These are phyloP conservation scores for Hippocampus comes DNA, from an alignment of 2,113 vertebrate species.

Conservation along the genomic window DNA sequence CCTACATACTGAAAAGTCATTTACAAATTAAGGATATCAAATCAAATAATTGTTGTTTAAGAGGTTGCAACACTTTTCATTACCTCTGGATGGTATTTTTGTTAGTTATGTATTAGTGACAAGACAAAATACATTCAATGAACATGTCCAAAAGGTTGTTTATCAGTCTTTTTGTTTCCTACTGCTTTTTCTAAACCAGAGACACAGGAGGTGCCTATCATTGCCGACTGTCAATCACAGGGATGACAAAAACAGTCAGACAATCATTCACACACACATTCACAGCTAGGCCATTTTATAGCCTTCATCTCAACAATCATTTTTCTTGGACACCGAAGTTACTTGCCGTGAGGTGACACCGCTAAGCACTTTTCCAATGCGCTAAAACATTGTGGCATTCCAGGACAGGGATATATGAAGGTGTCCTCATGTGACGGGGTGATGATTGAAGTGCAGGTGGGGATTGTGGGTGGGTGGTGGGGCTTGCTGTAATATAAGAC, in stretches of 20 bases:
- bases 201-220: background rate
- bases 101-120: no score
- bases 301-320: background rate
- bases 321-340: background rate
- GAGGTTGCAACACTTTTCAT: no score
- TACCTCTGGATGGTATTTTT: no score
- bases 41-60: no score
- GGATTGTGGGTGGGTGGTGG: slow-evolving; percentile 4
- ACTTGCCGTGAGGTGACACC: background rate
- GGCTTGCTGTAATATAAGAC: slow-evolving; percentile 1
- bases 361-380: background rate
- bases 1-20: background rate
- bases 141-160: background rate
- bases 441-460: slow-evolving; percentile 15
- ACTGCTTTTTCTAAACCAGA: background rate
- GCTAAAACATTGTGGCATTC: background rate
- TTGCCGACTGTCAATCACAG: background rate
- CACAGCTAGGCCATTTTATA: background rate
- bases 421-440: background rate
- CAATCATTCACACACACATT: background rate
- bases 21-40: no score
- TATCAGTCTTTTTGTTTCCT: background rate
- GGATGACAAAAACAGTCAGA: background rate
- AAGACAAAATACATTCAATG: background rate
- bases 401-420: background rate